Evolutionary conservation across 2,888 invertebrate species (phyloP), one percentile per base, ranked within the genome.

Genomic region (Tinea trinotella): DNA sequence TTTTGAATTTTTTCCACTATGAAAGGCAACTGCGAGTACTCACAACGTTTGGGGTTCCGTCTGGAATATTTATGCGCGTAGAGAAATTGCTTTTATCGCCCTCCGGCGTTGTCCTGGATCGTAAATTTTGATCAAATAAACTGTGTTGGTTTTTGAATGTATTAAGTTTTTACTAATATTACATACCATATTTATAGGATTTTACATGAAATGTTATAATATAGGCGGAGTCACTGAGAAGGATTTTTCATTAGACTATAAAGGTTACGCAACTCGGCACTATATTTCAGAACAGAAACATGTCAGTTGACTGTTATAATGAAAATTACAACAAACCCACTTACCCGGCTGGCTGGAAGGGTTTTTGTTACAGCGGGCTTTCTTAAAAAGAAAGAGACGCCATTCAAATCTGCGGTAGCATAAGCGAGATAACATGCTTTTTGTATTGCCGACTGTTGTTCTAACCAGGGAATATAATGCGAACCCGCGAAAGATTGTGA

Each of bases 51-150:
- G 2, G 30, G 30, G 30, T 4, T 4, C 30, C 30, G 30, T 30
- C 30, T 30, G 30, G 9, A 30, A 30, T 30, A 30, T 30, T 15
- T 40, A 40, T 40, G 40, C 15, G 40, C 2, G 7, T 40, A 13
- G 15, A 40, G 40, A 40, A 13, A 40, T 40, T 40, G 12, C 40
- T 40, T 40, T 40, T 40, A 40, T 40, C 40, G 40, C 40, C 40
- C 13, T 7, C 40, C 40, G 40, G 40, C 15, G 40, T 40, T 40
- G 40, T 40, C 40, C 40, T 13, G 40, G 15, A 40, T 40, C 40
- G 40, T 40, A 40, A 40, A 40, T 40, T 12, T 40, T 40, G 40
- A 15, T 40, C 12, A 40, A 40, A 30, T 30, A 30, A 4, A 30
- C 7, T 30, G 2, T 7, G 1, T 30, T 30, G 2, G 7, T 30